Base-by-base conservation (phyloP, 2,113 vertebrate species). In the Barnardius zonarius region DNA sequence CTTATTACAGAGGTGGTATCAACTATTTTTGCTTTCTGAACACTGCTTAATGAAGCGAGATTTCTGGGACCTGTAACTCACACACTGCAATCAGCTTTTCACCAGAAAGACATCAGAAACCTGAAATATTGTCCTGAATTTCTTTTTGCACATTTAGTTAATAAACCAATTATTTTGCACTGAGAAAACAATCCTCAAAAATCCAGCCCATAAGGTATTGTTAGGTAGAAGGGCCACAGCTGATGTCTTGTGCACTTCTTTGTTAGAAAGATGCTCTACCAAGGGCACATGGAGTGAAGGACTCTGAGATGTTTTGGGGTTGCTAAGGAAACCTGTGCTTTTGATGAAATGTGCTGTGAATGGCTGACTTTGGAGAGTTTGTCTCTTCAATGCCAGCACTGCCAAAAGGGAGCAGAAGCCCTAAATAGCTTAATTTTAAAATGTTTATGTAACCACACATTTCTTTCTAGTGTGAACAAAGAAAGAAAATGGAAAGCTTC, bases 281-380 rank as follows among this genome's bases (percentile, higher is more conserved):
- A 88, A 91, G 69, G 70, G 61, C 61, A 63, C 0, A 3, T 0
- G 0, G 33, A 74, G 59, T 41, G 59, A 94, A 77, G 64, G 44
- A 59, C 44, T 61, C 63, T 1, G 16, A 39, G 22, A 57, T 70
- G 33, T 73, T 93, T 88, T 49, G 66, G 54, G 51, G 43, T 92
- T 95, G 63, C 85, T 69, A 87, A 89, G 87, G 91, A 83, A 93
- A 92, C 51, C 24, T 64, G 4, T 77, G 39, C 17, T 82, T 90
- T 81, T 83, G 63, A 86, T 75, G 41, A 79, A 89, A 87, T 35
- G 23, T 57, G 11, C 39, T 88, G 79, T 59, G 41, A 90, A 84
- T 1, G 7, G 11, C 57, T 84, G 35, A 59, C 61, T 86, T 86
- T 63, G 31, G 25, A 77, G 11, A 51, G 27, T 44, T 82, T 79